Evolutionary conservation across 2,113 vertebrate genomes (phyloP), one percentile per base, ranked within the genome.

Genomic region (Perognathus longimembris): DNA sequence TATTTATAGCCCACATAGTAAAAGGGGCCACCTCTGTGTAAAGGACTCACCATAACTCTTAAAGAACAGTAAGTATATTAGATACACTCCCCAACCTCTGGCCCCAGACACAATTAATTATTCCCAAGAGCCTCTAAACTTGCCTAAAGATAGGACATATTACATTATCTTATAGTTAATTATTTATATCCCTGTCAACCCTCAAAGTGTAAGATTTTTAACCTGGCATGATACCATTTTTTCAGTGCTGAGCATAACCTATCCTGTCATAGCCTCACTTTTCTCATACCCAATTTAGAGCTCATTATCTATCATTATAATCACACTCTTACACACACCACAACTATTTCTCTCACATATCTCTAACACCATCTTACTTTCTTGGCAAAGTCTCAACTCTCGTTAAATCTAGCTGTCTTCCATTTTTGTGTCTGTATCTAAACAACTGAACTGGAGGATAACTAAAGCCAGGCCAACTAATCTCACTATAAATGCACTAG

Each of bases 1-100:
- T 95, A 94, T 94, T 95, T 95, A 95, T 36, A 95, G 59, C 22
- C 75, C 69, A 66, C n/a, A 32, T 59, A 94, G 81, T 91, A 91
- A 93, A n/a, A 91, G 90, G 85, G 36, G n/a, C 45, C 30, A 89
- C 63, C 88, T 91, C 85, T 70, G 36, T 61, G 87, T 59, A 67
- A 54, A 95, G 76, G 78, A 84, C 77, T 70, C 82, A 28, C 24
- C 70, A 78, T 95, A 85, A 92, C 93, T 95, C 82, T 95, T 89
- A 34, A n/a, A 89, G 50, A 89, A 24, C 26, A 77, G 70, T 89
- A 75, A 92, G 45, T 88, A 14, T 64, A 45, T 45, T 88, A 89
- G 28, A 95, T 91, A 89, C 88, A 96, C 85, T 82, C 74, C 57
- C 40, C 22, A 89, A 82, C 77, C 50, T 30, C n/a, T 94, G n/a